Evolutionary conservation across 2,797 vertebrate genomes (phyloP).

Genomic region (Sphaeramia orbicularis): DNA sequence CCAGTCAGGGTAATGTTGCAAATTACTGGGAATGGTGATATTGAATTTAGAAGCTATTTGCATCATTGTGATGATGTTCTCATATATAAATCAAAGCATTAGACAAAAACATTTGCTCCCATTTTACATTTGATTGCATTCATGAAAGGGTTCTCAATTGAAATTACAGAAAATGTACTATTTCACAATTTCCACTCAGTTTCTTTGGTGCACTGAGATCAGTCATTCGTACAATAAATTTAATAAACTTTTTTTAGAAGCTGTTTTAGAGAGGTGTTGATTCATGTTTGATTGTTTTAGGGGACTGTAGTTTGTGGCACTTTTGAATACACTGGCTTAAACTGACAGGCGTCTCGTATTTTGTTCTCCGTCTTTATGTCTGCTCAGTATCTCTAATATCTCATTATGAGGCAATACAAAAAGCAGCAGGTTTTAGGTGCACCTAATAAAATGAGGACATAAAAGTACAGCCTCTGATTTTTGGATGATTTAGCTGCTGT

Average conservation of each 20-base stretch:
- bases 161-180: background rate
- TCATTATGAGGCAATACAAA: constrained; percentile 1
- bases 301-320: background rate
- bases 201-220: background rate
- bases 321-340: background rate
- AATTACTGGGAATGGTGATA: constrained; percentile 2
- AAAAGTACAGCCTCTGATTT: too few species aligned
- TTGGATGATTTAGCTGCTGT: too few species aligned
- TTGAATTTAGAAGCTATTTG: constrained; percentile 7
- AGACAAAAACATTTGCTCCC: background rate
- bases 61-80: constrained; percentile 1
- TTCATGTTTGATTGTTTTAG: background rate
- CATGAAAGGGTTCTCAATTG: constrained; percentile 1
- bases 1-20: background rate
- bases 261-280: background rate
- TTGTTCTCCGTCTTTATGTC: background rate
- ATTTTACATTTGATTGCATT: constrained; percentile 6
- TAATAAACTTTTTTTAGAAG: background rate
- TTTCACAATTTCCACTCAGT: background rate
- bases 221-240: constrained; percentile 1
- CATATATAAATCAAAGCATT: constrained; percentile 7
- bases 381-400: background rate
- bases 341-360: constrained; percentile 8
- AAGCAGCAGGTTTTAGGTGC: background rate
- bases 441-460: background rate